phyloP scores from a whole-genome alignment of 2,888 invertebrate species.

The Pemphredon lugubris region DNA sequence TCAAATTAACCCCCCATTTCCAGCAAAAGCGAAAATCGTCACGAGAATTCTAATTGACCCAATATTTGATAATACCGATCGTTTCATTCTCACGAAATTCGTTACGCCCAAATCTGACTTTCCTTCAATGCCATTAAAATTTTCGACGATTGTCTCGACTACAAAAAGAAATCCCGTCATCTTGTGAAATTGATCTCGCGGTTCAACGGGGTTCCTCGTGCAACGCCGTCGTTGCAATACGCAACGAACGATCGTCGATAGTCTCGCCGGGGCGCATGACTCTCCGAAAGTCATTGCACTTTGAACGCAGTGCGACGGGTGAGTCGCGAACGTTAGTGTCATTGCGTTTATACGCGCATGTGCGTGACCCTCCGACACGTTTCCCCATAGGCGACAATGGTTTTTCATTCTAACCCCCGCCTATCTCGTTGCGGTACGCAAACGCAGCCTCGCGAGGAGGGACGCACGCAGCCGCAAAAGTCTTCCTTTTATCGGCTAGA shows the following conservation, averaged over 20 bases:
- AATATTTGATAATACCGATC: no score
- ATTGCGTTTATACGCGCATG: constrained; percentile 25
- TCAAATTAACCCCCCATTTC: no score
- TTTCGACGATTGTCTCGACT: no score
- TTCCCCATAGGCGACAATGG: constrained; percentile 34
- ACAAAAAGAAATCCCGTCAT: no score
- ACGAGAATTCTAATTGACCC: no score
- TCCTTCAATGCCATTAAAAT: no score
- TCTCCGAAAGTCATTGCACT: constrained; percentile 31
- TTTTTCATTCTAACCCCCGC: constrained; percentile 14
- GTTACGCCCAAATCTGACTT: no score
- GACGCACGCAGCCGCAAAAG: not conserved
- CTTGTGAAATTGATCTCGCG: no score
- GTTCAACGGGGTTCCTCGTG: not conserved
- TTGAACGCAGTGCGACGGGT: constrained; percentile 15
- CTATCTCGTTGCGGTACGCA: constrained; percentile 5
- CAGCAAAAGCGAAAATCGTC: no score
- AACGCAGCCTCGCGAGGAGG: constrained; percentile 2
- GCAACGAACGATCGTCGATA: constrained; percentile 3
- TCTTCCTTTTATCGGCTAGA: not conserved
- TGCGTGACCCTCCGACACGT: constrained; percentile 30
- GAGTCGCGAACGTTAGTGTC: constrained; percentile 14
- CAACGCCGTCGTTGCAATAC: constrained; percentile 4
- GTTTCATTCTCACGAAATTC: no score
- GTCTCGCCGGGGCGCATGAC: not conserved